Base-by-base conservation (phyloP, 2,113 vertebrate species). In the Patagioenas fasciata region DNA sequence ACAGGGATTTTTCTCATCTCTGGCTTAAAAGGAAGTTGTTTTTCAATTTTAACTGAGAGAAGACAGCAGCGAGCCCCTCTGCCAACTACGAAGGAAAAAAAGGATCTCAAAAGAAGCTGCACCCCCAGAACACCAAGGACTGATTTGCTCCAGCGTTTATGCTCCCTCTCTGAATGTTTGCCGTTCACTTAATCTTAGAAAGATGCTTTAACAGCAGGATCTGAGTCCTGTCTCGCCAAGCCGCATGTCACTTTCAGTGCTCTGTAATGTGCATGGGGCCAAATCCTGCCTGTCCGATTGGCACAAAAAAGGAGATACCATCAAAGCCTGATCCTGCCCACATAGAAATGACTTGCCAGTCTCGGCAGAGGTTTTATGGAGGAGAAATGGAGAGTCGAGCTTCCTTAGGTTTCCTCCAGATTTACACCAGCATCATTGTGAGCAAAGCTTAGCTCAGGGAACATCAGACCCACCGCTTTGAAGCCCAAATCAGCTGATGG, bases 201-300 rank as follows among this genome's bases (percentile, higher is more conserved):
- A 86, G 14, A 10, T 28, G 18, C n/a, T 79, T 58, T 40, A 78
- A 25, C 31, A 53, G 5, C 3, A 34, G 29, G 61, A 56, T 10
- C 21, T 0, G 1, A 47, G 62, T 20, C 40, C 62, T 19, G 29
- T 57, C 42, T 69, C 38, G 62, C 85, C 11, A 13, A 80, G 50
- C 38, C 11, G 7, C 1, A 2, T 10, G 21, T 1, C 77, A 26
- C 25, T 42, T 61, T 25, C 6, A 0, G 51, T 6, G 1, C 40
- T 57, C 15, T 9, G 34, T 47, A 42, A 4, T 18, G 25, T 40
- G 58, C 79, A 6, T 0, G 0, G 84, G 85, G 87, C 69, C 9
- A 7, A 65, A 34, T 26, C 60, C 15, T 92, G 64, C 69, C 67
- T 48, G 0, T 9, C 7, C 5, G 4, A 17, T 50, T 3, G 40